Percentiles rank a stretch among this genome's conserved stretches.
These are phyloP conservation scores for Gobiocypris rarus DNA, from an alignment of 2,113 vertebrate species.

Conservation along the genomic window DNA sequence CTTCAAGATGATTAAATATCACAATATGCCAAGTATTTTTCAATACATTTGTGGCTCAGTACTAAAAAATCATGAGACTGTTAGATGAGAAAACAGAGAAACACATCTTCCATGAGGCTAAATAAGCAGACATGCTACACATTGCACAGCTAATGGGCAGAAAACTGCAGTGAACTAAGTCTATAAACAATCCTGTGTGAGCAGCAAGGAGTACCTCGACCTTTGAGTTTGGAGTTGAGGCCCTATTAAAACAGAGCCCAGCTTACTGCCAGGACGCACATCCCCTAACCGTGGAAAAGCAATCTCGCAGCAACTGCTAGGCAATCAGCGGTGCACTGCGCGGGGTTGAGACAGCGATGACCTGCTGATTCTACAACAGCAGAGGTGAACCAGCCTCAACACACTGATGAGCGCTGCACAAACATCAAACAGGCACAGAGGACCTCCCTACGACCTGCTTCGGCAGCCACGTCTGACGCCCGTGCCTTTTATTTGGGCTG, in stretches of 20 bases:
- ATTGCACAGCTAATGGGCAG: conserved; percentile 26
- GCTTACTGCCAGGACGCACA: conserved; percentile 54
- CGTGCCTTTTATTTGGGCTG: conserved; percentile 66
- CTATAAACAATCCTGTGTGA: conserved; percentile 42
- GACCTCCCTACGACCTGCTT: conserved; percentile 67
- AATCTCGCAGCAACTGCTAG: conserved; percentile 65
- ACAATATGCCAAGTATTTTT: neutral
- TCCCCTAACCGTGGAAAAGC: conserved; percentile 56
- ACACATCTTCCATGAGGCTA: neutral
- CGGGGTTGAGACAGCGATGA: conserved; percentile 68
- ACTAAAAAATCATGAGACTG: neutral
- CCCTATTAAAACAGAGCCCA: conserved; percentile 70
- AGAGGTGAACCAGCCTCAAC: conserved; percentile 64
- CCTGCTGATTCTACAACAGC: conserved; percentile 61
- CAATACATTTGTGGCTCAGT: neutral
- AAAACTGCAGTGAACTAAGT: conserved; percentile 36
- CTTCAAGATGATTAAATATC: neutral
- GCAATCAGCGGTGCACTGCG: conserved; percentile 71
- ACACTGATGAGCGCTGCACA: conserved; percentile 74
- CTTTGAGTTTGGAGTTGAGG: conserved; percentile 61
- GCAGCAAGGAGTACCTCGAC: conserved; percentile 39
- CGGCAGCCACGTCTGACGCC: conserved; percentile 62
- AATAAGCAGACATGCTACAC: neutral
- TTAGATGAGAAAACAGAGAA: neutral
- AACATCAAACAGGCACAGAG: conserved; percentile 72